Base-by-base conservation (phyloP, 2,113 vertebrate genomes). In the Sinocyclocheilus grahami region DNA sequence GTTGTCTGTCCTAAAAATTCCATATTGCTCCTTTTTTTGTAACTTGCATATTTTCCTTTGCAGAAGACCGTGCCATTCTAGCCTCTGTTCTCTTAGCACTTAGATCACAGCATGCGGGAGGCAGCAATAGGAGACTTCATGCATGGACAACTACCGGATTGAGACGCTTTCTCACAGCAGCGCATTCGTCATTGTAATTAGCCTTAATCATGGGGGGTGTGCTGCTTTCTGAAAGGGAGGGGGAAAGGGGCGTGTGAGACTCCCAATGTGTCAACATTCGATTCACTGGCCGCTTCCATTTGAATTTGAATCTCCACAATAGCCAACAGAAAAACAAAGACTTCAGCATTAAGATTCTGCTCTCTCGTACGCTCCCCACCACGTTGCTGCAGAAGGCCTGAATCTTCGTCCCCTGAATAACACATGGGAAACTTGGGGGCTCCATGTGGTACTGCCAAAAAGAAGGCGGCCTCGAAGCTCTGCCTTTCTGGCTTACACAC, bases 231-330 rank as follows among this genome's bases (percentile, higher is more conserved):
- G 93, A 79, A 46, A 11, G 27, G 60, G 82, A 39, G 58, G 82
- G 82, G 46, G 30, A 18, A 48, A 20, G 14, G 85, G 27, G n/a
- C 39, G 65, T 74, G 51, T 81, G 81, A 33, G 33, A 69, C 77
- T 96, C 95, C 95, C 95, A 97, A 96, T 95, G 96, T 95, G 94
- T 91, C 88, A 93, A 94, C 91, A 87, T 88, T 94, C 93, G 93
- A 95, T 97, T 97, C 96, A 96, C 94, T 93, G 91, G 92, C 93
- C 90, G 83, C 89, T 78, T 89, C 92, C 90, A 97, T 97, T 96
- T 97, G 96, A 97, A 97, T 97, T 95, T 96, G 96, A 96, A 97
- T 96, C 95, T 96, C 94, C 94, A 90, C 94, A 90, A 92, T 86
- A 89, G 94, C 93, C 83, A 91, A 94, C 94, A 91, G 90, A 86